These are phyloP conservation scores for Pica pica DNA, from an alignment of 2,113 vertebrate species.

Conservation along the genomic window DNA sequence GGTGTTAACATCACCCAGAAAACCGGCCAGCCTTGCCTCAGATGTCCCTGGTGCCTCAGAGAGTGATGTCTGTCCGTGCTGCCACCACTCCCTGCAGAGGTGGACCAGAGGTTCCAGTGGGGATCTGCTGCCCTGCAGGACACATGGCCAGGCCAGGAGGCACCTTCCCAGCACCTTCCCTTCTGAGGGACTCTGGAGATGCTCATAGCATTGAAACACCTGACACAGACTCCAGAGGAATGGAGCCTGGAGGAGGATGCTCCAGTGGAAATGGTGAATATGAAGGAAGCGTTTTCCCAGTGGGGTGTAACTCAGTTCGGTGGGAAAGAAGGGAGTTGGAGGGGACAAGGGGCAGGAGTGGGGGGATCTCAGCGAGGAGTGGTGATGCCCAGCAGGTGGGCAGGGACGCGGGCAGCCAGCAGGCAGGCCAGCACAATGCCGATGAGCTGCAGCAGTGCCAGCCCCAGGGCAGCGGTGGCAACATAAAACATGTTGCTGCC, in stretches of 20 bases:
- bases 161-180: neutral
- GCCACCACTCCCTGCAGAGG: neutral
- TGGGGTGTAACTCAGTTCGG: neutral
- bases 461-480: conserved; percentile 78
- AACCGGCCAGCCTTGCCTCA: neutral
- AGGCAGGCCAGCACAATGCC: conserved; percentile 80
- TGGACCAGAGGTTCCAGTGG: neutral
- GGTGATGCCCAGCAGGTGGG: neutral
- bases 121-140: neutral
- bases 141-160: neutral
- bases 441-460: conserved; percentile 78
- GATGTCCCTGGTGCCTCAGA: neutral
- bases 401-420: conserved; percentile 67
- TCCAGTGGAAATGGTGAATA: neutral
- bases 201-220: rapidly evolving
- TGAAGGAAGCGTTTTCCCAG: neutral
- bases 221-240: neutral
- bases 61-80: neutral
- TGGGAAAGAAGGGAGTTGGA: neutral
- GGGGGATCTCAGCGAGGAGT: neutral
- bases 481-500: conserved; percentile 83
- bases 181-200: neutral
- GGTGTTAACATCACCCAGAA: neutral
- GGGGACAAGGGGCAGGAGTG: rapidly evolving
- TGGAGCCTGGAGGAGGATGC: neutral